Base-by-base conservation (phyloP, 1,140 invertebrate species). In the Bacillus rossius region DNA sequence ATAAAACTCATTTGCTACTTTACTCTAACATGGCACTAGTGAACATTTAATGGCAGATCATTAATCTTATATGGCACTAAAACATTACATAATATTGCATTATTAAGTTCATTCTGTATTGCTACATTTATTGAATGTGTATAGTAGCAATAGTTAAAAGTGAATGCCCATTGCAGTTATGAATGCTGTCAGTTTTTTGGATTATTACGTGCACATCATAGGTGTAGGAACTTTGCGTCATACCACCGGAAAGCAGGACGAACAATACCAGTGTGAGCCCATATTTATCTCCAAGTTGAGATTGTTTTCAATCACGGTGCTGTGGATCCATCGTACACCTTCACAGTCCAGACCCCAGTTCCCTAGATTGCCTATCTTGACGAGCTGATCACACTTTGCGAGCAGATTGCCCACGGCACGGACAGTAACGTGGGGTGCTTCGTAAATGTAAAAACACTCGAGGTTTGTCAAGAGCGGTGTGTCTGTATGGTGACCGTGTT, bases 191-290 rank as follows among this genome's bases (percentile, higher is more conserved):
- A n/a, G n/a, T 34, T 34, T 7, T 10, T 34, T 34, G 29, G 10
- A 34, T 4, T 10, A 7, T 34, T 34, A 34, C 29, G 29, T 10
- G 29, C 29, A 34, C 29, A 34, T 7, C 29, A 34, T 34, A 34
- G 29, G 29, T 34, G 29, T 34, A 34, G 29, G 29, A 34, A 34
- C 29, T 34, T 34, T 34, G 10, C 29, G 41, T 63, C 48, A 64
- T 53, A 23, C 20, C 16, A 60, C 29, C 38, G 64, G 61, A 58
- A 67, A 63, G 53, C 76, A 78, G 55, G 73, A 68, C 41, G 69
- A 75, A 69, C 73, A 77, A 56, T 74, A 76, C 76, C 76, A 79
- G 56, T 79, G 76, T 3, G 74, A 73, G 13, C 73, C 75, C 8
- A 72, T 66, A 53, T 72, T 73, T 5, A 77, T 26, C 48, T 78